phyloP scores from a whole-genome alignment of 2,888 invertebrate genomes.

The Drosophila picticornis region DNA sequence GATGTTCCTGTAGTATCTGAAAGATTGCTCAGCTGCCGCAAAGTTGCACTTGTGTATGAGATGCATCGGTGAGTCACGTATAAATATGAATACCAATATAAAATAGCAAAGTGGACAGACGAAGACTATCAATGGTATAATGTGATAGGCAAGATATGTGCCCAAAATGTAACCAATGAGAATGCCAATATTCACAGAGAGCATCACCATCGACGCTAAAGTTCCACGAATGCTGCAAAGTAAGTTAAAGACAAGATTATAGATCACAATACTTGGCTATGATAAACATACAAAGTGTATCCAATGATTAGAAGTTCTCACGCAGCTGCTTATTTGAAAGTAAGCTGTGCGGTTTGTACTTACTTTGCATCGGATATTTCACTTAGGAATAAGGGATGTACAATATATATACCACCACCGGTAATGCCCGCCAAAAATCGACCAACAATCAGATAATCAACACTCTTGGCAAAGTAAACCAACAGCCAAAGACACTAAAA shows the following conservation, averaged over 20 bases:
- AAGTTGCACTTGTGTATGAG: conserved; percentile 69
- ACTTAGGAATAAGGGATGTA: conserved; percentile 76
- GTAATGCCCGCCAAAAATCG: conserved; percentile 75
- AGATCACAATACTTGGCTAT: conserved; percentile 39
- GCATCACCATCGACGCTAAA: conserved; percentile 78
- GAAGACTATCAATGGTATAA: conserved; percentile 74
- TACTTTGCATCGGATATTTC: conserved; percentile 73
- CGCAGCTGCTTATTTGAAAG: background rate
- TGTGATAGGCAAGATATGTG: conserved; percentile 73
- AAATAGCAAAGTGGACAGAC: conserved; percentile 73
- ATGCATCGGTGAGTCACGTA: conserved; percentile 82
- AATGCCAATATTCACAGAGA: conserved; percentile 80
- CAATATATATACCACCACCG: conserved; percentile 75
- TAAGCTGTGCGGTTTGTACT: conserved; percentile 36
- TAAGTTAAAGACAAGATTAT: background rate
- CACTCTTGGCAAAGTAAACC: conserved; percentile 63
- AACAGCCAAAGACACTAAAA: conserved; percentile 73
- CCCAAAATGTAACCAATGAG: conserved; percentile 80
- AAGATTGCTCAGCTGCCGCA: conserved; percentile 74
- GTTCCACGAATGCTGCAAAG: conserved; percentile 82
- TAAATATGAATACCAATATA: conserved; percentile 50
- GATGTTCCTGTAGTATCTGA: conserved; percentile 79
- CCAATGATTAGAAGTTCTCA: background rate
- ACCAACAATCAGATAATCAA: conserved; percentile 63
- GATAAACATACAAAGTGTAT: background rate